Conservation (phyloP, 1,140 invertebrate genomes). For the Drosophila arawakana region DNA sequence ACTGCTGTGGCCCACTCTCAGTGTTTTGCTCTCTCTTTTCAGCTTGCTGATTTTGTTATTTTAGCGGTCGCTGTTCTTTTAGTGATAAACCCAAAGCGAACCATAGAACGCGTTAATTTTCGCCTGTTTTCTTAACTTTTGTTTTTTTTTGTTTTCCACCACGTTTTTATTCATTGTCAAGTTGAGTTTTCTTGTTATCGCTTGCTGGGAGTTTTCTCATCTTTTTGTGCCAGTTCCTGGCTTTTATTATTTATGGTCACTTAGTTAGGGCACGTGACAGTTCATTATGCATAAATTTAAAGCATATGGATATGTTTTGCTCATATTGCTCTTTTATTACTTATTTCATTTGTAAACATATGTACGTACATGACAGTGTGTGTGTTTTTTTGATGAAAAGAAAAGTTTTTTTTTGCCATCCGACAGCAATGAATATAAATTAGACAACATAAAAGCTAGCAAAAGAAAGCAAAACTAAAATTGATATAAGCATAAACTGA, state of each 20-base stretch:
- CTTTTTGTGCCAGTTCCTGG: slow-evolving; percentile 20
- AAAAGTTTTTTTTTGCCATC: slow-evolving; percentile 42
- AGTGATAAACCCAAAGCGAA: slow-evolving; percentile 48
- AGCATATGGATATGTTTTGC: slow-evolving; percentile 52
- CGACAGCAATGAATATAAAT: slow-evolving; percentile 66
- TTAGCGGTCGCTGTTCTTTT: slow-evolving; percentile 15
- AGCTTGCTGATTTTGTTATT: slow-evolving; percentile 6
- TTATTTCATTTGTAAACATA: slow-evolving; percentile 30
- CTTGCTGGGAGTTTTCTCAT: slow-evolving; percentile 24
- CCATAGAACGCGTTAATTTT: slow-evolving; percentile 55
- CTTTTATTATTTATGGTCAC: slow-evolving; percentile 67
- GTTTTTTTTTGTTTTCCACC: slow-evolving; percentile 21
- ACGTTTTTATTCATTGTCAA: slow-evolving; percentile 48
- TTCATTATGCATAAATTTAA: slow-evolving; percentile 62
- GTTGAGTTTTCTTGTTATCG: slow-evolving; percentile 35
- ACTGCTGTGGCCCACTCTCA: slow-evolving; percentile 9
- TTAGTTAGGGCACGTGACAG: slow-evolving; percentile 47
- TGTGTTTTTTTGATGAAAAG: slow-evolving; percentile 26
- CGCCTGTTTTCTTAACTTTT: slow-evolving; percentile 28
- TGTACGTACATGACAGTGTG: slow-evolving; percentile 5
- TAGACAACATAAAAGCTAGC: slow-evolving; percentile 28
- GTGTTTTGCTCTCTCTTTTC: slow-evolving; percentile 8
- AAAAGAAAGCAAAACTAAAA: too few species aligned
- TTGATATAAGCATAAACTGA: too few species aligned
- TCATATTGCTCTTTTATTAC: slow-evolving; percentile 45